These are phyloP conservation scores for Agelaius phoeniceus DNA, from an alignment of 2,113 vertebrate species.

Conservation along the genomic window DNA sequence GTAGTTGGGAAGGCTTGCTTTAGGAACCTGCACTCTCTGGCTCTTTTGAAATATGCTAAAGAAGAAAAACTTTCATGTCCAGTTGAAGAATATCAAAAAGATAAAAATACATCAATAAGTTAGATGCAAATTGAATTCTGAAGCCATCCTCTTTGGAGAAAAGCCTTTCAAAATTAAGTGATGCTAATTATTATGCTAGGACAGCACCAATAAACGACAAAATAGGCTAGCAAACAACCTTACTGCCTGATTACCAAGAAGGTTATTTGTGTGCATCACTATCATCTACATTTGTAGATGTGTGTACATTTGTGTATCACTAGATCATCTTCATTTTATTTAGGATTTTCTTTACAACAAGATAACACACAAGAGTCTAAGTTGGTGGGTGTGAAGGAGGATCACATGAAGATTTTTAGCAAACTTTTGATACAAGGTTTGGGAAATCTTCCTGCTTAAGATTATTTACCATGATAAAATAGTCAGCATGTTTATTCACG, in stretches of 20 bases:
- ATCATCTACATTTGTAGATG: too few relatives aligned
- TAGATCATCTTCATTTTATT: not conserved
- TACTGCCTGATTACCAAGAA: too few relatives aligned
- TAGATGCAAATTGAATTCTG: not conserved
- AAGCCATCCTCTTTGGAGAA: not conserved
- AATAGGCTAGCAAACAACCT: not conserved
- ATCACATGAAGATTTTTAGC: not conserved
- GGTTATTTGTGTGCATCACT: too few relatives aligned
- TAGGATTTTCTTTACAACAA: not conserved
- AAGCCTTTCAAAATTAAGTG: not conserved
- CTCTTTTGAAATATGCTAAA: not conserved
- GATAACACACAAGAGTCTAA: not conserved
- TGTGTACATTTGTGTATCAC: not conserved
- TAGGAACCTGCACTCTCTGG: not conserved
- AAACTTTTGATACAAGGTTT: not conserved
- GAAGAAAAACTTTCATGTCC: not conserved
- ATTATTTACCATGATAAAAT: not conserved
- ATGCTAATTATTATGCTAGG: not conserved
- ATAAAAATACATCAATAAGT: not conserved
- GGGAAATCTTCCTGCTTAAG: not conserved
- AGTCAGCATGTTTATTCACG: not conserved
- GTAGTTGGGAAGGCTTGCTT: not conserved
- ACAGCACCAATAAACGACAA: not conserved
- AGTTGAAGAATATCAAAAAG: not conserved
- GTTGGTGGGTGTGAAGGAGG: rapidly evolving